Base-by-base conservation (phyloP, 2,888 invertebrate species). In the Aporophyla nigra region DNA sequence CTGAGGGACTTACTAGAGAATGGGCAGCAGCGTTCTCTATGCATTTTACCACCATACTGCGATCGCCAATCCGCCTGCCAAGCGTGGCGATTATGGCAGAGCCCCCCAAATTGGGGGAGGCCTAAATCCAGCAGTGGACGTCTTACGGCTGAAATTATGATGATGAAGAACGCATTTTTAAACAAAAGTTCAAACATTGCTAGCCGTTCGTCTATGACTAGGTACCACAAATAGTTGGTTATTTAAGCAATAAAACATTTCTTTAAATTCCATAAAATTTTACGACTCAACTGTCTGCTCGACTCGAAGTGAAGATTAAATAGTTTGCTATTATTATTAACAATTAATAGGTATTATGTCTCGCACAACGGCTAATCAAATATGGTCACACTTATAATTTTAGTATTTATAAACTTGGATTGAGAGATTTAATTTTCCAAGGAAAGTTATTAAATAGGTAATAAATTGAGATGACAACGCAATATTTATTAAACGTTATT, bases 251-350 rank as follows among this genome's bases (percentile, higher is more conserved):
- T 74, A 74, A 43, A 77, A 43, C 27, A 14, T 1, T 62, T 59
- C 7, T 33, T 74, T n/a, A 33, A 16, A 59, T 58, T 21, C 43
- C n/a, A 62, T 80, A 21, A 62, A 54, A 80, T 80, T 80, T 80
- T 16, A 77, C 43, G 80, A 72, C 49, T 54, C 2, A 49, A 62
- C 73, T 43, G 43, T 43, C 33, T 70, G 43, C 40, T 56, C n/a
- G 33, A 61, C 21, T 24, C 33, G 21, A 56, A 56, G 49, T 61
- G 59, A 70, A 43, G 62, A 59, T 63, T 27, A 78, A 51, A 43
- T 27, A 43, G 33, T 40, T 43, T 53, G 27, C 54, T 56, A n/a
- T 56, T 56, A 74, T 40, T 66, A 27, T 53, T 53, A 21, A 21
- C 67, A 40, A 43, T 71, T 63, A 27, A 40, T 46, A 14, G 14